These are phyloP conservation scores for Himalopsyche tibetana DNA, from an alignment of 2,888 invertebrate species.

Conservation along the genomic window DNA sequence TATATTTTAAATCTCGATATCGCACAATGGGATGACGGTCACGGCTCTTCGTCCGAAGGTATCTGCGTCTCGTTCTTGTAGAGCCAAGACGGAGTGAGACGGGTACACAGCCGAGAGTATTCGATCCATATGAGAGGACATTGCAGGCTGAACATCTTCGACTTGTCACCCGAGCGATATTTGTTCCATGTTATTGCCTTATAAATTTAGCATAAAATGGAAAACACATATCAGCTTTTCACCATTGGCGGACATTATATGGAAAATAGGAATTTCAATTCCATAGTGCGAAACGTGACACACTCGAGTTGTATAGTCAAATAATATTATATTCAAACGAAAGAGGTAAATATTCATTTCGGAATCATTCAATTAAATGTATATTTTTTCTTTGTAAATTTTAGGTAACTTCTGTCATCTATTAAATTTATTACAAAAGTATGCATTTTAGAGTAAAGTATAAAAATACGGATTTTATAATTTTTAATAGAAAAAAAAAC, in stretches of 20 bases:
- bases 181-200: conserved; percentile 65
- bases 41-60: neutral
- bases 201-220: conserved; percentile 65
- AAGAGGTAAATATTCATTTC: neutral
- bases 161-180: conserved; percentile 62
- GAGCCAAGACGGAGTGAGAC: neutral
- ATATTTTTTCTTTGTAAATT: no score
- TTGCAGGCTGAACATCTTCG: conserved; percentile 60
- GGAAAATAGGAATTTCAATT: conserved; percentile 55
- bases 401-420: no score
- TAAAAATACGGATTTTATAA: no score
- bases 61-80: conserved; percentile 2
- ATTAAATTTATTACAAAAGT: no score
- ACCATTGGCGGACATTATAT: conserved; percentile 54
- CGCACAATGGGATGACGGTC: conserved; percentile 1
- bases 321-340: neutral
- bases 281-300: neutral
- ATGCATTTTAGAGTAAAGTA: no score
- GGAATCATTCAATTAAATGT: no score
- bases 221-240: conserved; percentile 58
- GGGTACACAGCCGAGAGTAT: conserved; percentile 47
- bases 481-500: no score
- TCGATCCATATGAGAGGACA: conserved; percentile 33
- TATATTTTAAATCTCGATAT: conserved; percentile 30
- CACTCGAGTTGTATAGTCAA: neutral